phyloP scores from a whole-genome alignment of 2,797 vertebrate genomes.

The Myripristis murdjan region DNA sequence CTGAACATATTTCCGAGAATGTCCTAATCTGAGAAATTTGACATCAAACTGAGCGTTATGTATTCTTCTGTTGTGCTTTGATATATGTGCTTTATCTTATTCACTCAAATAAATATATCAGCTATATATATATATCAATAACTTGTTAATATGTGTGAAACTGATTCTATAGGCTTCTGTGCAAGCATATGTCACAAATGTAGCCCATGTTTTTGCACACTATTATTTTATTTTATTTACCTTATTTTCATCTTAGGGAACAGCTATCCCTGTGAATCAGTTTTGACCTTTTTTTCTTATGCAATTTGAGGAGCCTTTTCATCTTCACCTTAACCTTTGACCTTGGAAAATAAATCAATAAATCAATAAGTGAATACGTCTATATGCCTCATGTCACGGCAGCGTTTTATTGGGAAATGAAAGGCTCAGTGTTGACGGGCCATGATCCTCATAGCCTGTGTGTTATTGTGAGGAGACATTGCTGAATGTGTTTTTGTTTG shows the following conservation, averaged over 20 bases:
- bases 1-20: background rate
- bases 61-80: background rate
- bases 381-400: slow-evolving; percentile 2
- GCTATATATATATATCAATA: no score
- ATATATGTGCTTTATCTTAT: background rate
- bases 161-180: background rate
- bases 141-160: background rate
- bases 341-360: no score
- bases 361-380: no score
- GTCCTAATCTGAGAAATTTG: no score
- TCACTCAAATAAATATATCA: background rate
- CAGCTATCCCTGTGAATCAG: no score
- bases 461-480: no score
- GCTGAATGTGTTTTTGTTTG: slow-evolving; percentile 55
- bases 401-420: slow-evolving; percentile 10
- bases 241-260: background rate
- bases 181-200: slow-evolving; percentile 12
- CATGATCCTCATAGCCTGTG: no score
- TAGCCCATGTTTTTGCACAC: background rate
- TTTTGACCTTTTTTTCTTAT: no score
- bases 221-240: slow-evolving; percentile 16
- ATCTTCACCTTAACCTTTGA: no score
- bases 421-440: background rate
- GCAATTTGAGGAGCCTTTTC: no score
- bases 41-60: background rate